These are phyloP conservation scores for Pandemis heparana DNA, from an alignment of 2,888 invertebrate species.

Conservation along the genomic window DNA sequence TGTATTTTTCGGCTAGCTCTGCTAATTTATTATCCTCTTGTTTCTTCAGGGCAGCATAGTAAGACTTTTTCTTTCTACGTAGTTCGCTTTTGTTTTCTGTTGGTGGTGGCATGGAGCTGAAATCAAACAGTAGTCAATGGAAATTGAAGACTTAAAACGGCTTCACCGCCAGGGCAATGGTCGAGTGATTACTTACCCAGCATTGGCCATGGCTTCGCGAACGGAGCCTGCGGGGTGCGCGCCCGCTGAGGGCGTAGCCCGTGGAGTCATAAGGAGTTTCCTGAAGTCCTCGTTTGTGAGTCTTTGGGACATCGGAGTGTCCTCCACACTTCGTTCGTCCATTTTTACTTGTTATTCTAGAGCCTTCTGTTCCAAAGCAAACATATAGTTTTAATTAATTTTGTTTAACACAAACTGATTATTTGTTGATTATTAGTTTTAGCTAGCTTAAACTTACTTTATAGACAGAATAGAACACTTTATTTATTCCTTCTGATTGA, in stretches of 20 bases:
- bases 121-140: conserved; percentile 38
- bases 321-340: conserved; percentile 83
- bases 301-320: conserved; percentile 90
- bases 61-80: conserved; percentile 96
- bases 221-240: conserved; percentile 86
- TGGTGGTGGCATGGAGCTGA: conserved; percentile 80
- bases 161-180: background rate
- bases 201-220: conserved; percentile 89
- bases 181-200: conserved; percentile 72
- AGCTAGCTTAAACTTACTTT: too few relatives aligned
- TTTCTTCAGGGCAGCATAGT: conserved; percentile 97
- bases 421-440: background rate
- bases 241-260: conserved; percentile 87
- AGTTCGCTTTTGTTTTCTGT: conserved; percentile 92
- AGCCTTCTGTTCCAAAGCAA: background rate
- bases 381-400: background rate
- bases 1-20: conserved; percentile 96
- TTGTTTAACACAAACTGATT: background rate
- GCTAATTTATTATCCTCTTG: conserved; percentile 98
- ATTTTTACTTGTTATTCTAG: conserved; percentile 59
- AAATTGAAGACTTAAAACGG: background rate
- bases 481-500: background rate
- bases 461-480: too few relatives aligned
- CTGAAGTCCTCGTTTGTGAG: conserved; percentile 99
- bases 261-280: conserved; percentile 97